Conservation (phyloP, 2,888 invertebrate genomes). For the Drosophila kokeensis region DNA sequence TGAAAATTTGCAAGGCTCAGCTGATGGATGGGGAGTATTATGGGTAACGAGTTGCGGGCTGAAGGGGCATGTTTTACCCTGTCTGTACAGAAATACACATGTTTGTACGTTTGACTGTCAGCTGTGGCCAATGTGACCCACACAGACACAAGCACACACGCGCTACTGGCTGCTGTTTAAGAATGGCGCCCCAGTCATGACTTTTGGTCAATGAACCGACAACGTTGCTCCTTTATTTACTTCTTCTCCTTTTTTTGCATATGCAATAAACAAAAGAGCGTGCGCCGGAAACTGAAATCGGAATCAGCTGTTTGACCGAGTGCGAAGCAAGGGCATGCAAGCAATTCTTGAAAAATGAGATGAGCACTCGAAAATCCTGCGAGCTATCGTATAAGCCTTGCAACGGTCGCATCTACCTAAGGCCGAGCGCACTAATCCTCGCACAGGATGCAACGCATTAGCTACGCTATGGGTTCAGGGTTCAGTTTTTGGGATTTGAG, state of each 20-base stretch:
- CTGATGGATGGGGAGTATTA: constrained; percentile 37
- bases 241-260: constrained; percentile 28
- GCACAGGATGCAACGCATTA: constrained; percentile 68
- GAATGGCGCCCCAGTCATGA: constrained; percentile 51
- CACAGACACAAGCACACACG: constrained; percentile 21
- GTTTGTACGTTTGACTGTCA: constrained; percentile 32
- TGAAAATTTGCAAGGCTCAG: constrained; percentile 78
- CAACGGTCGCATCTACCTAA: constrained; percentile 46
- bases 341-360: constrained; percentile 46
- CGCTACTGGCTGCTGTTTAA: constrained; percentile 25
- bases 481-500: constrained; percentile 9
- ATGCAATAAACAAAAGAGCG: constrained; percentile 38
- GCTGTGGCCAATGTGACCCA: constrained; percentile 50
- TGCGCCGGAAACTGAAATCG: constrained; percentile 42
- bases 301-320: constrained; percentile 55
- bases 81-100: constrained; percentile 29
- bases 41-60: constrained; percentile 18
- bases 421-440: constrained; percentile 52
- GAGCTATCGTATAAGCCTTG: constrained; percentile 22
- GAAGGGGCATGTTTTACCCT: constrained; percentile 32
- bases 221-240: constrained; percentile 23
- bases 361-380: constrained; percentile 29
- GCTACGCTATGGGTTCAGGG: constrained; percentile 49
- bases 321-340: constrained; percentile 29
- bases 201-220: constrained; percentile 74